These are phyloP conservation scores for Orthonyx spaldingii DNA, from an alignment of 2,113 vertebrate genomes.

Conservation along the genomic window DNA sequence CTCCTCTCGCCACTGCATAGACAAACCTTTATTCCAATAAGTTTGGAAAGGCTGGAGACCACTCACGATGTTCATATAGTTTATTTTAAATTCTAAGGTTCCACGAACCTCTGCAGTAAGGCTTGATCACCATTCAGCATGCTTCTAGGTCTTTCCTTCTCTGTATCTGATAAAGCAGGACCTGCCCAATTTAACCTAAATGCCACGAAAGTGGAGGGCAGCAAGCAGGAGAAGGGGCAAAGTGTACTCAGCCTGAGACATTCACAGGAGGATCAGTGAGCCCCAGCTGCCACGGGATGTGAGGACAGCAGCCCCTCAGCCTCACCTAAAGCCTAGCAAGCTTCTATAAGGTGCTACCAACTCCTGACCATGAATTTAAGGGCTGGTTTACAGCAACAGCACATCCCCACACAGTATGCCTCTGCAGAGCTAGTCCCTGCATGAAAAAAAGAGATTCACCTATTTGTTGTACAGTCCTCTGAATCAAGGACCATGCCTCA, in stretches of 20 bases:
- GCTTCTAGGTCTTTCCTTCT: not conserved
- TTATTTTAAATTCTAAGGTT: not conserved
- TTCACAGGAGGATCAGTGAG: not conserved
- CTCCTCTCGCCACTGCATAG: not conserved
- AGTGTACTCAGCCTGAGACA: fast-evolving
- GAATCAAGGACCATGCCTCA: not conserved
- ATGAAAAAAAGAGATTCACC: not conserved
- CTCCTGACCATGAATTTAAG: not conserved
- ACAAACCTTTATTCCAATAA: not conserved
- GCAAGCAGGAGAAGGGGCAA: not conserved
- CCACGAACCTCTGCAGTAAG: not conserved
- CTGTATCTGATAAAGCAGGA: not conserved
- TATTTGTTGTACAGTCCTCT: not conserved
- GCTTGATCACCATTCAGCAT: not conserved
- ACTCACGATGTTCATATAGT: fast-evolving
- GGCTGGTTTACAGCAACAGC: not conserved
- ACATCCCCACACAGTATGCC: fast-evolving
- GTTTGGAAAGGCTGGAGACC: not conserved
- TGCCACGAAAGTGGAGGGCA: not conserved
- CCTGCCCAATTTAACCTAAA: not conserved
- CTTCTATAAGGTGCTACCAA: not conserved
- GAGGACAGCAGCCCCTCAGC: not conserved
- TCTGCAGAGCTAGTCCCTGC: not conserved
- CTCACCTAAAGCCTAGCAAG: not conserved
- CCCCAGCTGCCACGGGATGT: fast-evolving